Conservation (phyloP, 1,140 invertebrate genomes). For the Drosophila arizonae region DNA sequence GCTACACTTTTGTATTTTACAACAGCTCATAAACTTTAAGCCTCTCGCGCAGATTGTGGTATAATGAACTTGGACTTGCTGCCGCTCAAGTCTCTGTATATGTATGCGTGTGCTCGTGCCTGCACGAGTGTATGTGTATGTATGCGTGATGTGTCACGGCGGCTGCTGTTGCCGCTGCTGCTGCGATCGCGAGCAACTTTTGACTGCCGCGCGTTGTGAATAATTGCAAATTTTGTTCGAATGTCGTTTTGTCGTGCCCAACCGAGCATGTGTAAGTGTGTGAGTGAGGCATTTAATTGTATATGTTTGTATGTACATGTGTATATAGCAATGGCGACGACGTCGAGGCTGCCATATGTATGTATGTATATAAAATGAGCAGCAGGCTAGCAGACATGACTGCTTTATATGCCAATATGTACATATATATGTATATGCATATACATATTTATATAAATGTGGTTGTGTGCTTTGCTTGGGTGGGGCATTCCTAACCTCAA, state of each 20-base stretch:
- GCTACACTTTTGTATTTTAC: slow-evolving; percentile 50
- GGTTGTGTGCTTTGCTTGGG: slow-evolving; percentile 62
- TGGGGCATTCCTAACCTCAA: slow-evolving; percentile 81
- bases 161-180: slow-evolving; percentile 45
- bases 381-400: slow-evolving; percentile 56
- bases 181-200: slow-evolving; percentile 69
- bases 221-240: slow-evolving; percentile 74
- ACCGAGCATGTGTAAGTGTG: slow-evolving; percentile 36
- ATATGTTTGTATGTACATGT: slow-evolving; percentile 17
- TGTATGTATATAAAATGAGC: slow-evolving; percentile 49
- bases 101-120: slow-evolving; percentile 8
- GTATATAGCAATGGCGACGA: slow-evolving; percentile 44
- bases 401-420: slow-evolving; percentile 42
- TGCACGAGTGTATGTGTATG: slow-evolving; percentile 25
- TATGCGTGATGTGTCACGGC: slow-evolving; percentile 51
- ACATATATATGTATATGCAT: background rate
- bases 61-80: slow-evolving; percentile 59
- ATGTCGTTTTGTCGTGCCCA: slow-evolving; percentile 60
- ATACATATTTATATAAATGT: slow-evolving; percentile 17
- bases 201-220: slow-evolving; percentile 64
- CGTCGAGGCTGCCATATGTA: slow-evolving; percentile 30
- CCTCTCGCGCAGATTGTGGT: slow-evolving; percentile 51
- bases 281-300: slow-evolving; percentile 43
- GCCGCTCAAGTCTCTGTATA: slow-evolving; percentile 31
- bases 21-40: slow-evolving; percentile 74